phyloP scores from a whole-genome alignment of 1,140 invertebrate genomes.

The Hypothenemus hampei region DNA sequence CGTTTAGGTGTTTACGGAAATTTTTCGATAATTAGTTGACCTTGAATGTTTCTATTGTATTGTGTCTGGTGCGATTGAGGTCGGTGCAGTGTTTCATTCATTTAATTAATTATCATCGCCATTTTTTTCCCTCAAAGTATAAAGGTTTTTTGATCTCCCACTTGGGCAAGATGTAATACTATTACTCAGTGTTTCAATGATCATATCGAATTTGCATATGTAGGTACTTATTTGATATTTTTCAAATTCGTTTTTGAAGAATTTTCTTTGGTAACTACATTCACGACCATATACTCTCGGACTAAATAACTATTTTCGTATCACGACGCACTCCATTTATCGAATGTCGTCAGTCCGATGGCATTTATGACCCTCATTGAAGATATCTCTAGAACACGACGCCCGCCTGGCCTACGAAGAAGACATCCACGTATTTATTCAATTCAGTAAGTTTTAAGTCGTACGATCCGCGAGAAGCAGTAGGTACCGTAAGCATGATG shows the following conservation, averaged over 20 bases:
- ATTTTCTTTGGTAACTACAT: no score
- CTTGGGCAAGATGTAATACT: not conserved
- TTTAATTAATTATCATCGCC: conserved; percentile 6
- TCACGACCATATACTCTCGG: no score
- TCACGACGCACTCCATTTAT: not conserved
- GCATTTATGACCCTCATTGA: conserved; percentile 25
- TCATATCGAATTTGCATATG: not conserved
- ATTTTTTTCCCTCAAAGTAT: not conserved
- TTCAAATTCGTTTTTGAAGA: no score
- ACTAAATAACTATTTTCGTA: no score
- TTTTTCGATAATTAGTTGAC: conserved; percentile 3
- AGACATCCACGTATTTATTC: conserved; percentile 12
- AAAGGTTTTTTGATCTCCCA: not conserved
- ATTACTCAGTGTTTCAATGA: not conserved
- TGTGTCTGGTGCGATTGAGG: conserved; percentile 3
- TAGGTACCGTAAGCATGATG: no score
- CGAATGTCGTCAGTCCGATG: conserved; percentile 9
- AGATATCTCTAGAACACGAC: conserved; percentile 16
- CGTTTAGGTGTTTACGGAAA: conserved; percentile 5
- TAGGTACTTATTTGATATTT: not conserved
- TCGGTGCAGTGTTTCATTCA: conserved; percentile 13
- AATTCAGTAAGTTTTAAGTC: conserved; percentile 11
- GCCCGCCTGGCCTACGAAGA: conserved; percentile 18
- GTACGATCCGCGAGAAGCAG: no score
- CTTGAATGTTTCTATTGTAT: conserved; percentile 14